phyloP scores from a whole-genome alignment of 2,797 vertebrate species.

The Cryptoblepharus egeriae region DNA sequence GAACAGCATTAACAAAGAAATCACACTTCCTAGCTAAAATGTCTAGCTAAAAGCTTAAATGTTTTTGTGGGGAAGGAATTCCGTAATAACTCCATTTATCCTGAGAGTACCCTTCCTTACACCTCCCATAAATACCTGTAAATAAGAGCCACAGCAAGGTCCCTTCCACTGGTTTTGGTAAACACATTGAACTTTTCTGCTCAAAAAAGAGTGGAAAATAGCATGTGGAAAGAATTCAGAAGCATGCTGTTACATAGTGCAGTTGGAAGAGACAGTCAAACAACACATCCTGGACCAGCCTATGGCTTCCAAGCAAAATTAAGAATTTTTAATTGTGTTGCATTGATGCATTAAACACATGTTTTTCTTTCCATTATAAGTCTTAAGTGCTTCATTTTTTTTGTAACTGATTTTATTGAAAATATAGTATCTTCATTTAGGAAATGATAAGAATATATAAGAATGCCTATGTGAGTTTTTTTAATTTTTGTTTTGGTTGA shows the following conservation, averaged over 20 bases:
- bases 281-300: neutral
- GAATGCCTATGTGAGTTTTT: too few relatives aligned
- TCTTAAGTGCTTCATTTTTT: neutral
- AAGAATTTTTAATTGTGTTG: neutral
- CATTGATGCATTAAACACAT: neutral
- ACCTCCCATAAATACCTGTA: too few relatives aligned
- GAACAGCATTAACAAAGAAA: neutral
- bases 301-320: neutral
- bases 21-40: neutral
- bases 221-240: neutral
- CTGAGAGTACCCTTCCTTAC: neutral
- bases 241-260: neutral
- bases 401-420: neutral
- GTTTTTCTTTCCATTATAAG: neutral
- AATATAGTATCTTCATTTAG: constrained; percentile 5
- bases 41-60: too few relatives aligned
- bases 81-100: neutral
- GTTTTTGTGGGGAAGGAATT: neutral
- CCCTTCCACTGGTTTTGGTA: neutral
- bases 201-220: too few relatives aligned
- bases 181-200: too few relatives aligned
- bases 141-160: neutral
- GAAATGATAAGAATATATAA: neutral
- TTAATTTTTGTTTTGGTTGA: neutral
- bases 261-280: neutral